phyloP scores from a whole-genome alignment of 2,113 vertebrate genomes.

The Nothocercus julius region DNA sequence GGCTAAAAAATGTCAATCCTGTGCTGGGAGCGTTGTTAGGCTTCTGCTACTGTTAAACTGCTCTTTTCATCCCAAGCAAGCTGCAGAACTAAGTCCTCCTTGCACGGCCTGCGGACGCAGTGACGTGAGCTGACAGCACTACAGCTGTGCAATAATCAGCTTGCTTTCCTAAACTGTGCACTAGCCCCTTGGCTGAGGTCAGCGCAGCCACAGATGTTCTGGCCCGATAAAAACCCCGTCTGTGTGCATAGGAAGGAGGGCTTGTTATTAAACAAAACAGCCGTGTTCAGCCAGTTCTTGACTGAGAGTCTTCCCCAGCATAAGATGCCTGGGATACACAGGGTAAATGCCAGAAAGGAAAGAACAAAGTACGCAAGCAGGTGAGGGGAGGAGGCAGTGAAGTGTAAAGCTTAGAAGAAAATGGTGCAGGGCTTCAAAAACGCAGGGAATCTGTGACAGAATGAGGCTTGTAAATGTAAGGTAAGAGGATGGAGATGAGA shows the following conservation, averaged over 20 bases:
- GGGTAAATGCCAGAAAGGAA: not conserved
- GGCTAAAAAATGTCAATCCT: conserved; percentile 1
- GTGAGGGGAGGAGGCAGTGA: not conserved
- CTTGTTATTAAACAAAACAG: conserved; percentile 13
- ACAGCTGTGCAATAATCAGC: not conserved
- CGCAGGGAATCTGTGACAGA: not conserved
- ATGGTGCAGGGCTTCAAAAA: not conserved
- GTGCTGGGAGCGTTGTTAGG: not conserved
- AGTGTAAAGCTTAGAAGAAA: not conserved
- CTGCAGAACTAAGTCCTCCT: not conserved
- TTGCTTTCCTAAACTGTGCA: not conserved
- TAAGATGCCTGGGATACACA: not conserved
- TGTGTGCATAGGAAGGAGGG: not conserved
- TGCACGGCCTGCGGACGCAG: not conserved
- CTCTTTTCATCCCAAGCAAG: conserved; percentile 3
- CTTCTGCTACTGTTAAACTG: not conserved
- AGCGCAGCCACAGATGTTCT: conserved; percentile 29
- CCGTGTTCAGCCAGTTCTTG: not conserved
- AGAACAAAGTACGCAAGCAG: not conserved
- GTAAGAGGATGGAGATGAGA: not conserved
- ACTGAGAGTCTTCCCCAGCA: not conserved
- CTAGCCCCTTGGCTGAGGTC: conserved; percentile 14
- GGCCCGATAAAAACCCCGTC: conserved; percentile 1
- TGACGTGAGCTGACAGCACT: not conserved
- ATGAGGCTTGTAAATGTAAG: not conserved